Evolutionary conservation across 2,888 invertebrate genomes (phyloP).

Genomic region (Creontiades dilutus): DNA sequence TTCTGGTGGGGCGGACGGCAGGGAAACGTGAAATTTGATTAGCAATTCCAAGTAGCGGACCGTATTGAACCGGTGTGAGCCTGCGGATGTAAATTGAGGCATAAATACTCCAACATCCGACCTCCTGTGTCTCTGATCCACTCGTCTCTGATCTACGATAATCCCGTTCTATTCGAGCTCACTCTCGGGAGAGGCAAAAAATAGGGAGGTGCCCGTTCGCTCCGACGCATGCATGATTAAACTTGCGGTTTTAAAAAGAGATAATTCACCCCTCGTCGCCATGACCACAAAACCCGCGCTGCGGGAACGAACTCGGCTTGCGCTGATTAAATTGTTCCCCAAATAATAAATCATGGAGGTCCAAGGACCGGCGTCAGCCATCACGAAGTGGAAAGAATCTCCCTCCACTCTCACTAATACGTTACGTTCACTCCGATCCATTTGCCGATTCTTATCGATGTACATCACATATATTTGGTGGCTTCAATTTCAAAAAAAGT

Average conservation of each 20-base stretch:
- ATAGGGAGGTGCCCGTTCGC: neutral
- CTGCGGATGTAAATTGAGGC: neutral
- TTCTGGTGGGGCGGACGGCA: too few species aligned
- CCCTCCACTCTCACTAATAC: neutral
- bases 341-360: slow-evolving; percentile 9
- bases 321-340: slow-evolving; percentile 37
- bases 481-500: neutral
- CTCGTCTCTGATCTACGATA: slow-evolving; percentile 20
- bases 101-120: slow-evolving; percentile 11
- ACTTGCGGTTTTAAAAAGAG: slow-evolving; percentile 39
- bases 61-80: neutral
- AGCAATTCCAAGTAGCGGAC: slow-evolving; percentile 7
- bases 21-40: neutral
- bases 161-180: slow-evolving; percentile 5
- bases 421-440: slow-evolving; percentile 10
- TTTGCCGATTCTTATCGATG: neutral
- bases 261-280: slow-evolving; percentile 19
- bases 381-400: neutral
- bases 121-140: slow-evolving; percentile 25
- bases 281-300: neutral
- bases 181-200: neutral
- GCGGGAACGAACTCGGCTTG: neutral
- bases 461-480: too few species aligned
- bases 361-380: slow-evolving; percentile 12
- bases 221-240: slow-evolving; percentile 36